Conservation (phyloP, 2,113 vertebrate genomes). For the Pedetes capensis region DNA sequence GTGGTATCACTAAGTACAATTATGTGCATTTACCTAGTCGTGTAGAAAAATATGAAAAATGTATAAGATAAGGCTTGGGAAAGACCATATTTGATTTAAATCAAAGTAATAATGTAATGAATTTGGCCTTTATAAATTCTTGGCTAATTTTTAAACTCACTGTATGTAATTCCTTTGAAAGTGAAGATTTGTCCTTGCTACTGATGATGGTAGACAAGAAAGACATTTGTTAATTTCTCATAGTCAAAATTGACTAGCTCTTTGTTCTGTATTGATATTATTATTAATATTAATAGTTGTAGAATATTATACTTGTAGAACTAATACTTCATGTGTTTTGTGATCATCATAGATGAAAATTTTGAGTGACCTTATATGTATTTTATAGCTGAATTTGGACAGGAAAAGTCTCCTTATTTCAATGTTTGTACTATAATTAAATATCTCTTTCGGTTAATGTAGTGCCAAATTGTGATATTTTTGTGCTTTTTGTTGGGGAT, state of each 20-base stretch:
- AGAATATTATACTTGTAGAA: background rate
- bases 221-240: background rate
- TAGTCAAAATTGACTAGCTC: background rate
- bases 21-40: background rate
- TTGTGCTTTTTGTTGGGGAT: background rate
- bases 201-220: background rate
- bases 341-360: too few relatives aligned
- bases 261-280: too few relatives aligned
- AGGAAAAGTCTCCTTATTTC: background rate
- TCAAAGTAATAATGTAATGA: background rate
- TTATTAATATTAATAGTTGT: too few relatives aligned
- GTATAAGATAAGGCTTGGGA: background rate
- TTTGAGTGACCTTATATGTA: too few relatives aligned
- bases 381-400: too few relatives aligned
- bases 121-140: background rate
- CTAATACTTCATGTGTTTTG: too few relatives aligned
- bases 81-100: background rate
- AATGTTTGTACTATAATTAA: too few relatives aligned
- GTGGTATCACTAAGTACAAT: background rate
- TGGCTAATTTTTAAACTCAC: background rate
- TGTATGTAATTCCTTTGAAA: background rate
- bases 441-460: background rate
- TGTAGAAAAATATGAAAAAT: background rate
- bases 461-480: background rate
- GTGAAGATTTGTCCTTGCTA: background rate